phyloP scores from a whole-genome alignment of 2,888 invertebrate species.

The Bombyx huttoni region DNA sequence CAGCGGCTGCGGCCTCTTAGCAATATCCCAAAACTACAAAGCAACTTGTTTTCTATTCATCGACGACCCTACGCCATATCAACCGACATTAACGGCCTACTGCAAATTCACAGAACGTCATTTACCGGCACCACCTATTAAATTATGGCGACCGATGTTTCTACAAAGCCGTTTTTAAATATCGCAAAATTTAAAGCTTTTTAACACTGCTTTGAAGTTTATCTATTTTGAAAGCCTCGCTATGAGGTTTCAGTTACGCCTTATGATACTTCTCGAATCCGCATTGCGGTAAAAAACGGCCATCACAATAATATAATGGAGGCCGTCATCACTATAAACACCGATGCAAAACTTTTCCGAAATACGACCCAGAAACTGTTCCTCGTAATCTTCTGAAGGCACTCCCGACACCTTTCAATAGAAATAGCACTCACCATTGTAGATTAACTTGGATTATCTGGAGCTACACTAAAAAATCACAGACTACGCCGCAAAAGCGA shows the following conservation, averaged over 20 bases:
- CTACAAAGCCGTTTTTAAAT: conserved; percentile 33
- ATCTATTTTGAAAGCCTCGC: conserved; percentile 13
- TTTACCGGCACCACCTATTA: conserved; percentile 52
- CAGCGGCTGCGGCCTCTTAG: conserved; percentile 2
- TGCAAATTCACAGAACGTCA: conserved; percentile 40
- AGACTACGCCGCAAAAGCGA: conserved; percentile 71
- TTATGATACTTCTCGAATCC: conserved; percentile 40
- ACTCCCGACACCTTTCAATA: conserved; percentile 48
- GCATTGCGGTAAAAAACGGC: conserved; percentile 73
- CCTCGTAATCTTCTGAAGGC: conserved; percentile 39
- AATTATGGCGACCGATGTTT: conserved; percentile 59
- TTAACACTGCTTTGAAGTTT: conserved; percentile 15
- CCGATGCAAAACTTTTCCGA: conserved; percentile 57
- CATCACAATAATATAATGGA: conserved; percentile 72
- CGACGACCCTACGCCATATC: conserved; percentile 26
- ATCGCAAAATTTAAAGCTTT: conserved; percentile 15
- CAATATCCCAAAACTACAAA: conserved; percentile 5
- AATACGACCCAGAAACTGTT: conserved; percentile 47
- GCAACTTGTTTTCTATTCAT: conserved; percentile 31
- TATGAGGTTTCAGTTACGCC: conserved; percentile 19
- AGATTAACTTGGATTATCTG: conserved; percentile 74
- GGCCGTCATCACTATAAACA: conserved; percentile 71
- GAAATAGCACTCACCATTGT: conserved; percentile 72
- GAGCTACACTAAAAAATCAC: conserved; percentile 74
- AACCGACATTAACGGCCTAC: conserved; percentile 32